Conservation (phyloP, 2,797 vertebrate species). For the Cyprinella venusta region DNA sequence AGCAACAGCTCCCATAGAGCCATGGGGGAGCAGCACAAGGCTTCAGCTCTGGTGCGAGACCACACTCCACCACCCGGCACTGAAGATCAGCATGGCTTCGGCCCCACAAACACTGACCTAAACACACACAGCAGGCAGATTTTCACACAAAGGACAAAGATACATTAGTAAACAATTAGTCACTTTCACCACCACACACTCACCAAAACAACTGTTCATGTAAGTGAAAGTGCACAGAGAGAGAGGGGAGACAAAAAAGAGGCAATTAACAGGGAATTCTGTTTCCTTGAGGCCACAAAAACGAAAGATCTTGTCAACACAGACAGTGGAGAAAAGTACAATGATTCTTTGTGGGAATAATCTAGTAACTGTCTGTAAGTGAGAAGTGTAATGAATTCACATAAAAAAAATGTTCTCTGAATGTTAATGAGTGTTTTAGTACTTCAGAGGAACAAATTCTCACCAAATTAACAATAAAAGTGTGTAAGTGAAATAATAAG, state of each 20-base stretch:
- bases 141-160: slow-evolving; percentile 41
- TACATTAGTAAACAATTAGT: slow-evolving; percentile 37
- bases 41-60: slow-evolving; percentile 83
- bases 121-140: slow-evolving; percentile 68
- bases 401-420: slow-evolving; percentile 51
- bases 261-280: slow-evolving; percentile 55
- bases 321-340: slow-evolving; percentile 28
- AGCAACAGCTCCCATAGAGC: slow-evolving; percentile 91
- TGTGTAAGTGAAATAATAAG: slow-evolving; percentile 28
- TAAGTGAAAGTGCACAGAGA: slow-evolving; percentile 1
- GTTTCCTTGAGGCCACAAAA: slow-evolving; percentile 60
- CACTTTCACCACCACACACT: slow-evolving; percentile 42
- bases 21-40: slow-evolving; percentile 93
- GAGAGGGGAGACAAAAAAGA: not conserved
- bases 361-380: slow-evolving; percentile 56
- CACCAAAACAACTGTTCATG: slow-evolving; percentile 13
- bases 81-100: slow-evolving; percentile 90
- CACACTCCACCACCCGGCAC: slow-evolving; percentile 88
- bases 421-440: slow-evolving; percentile 42
- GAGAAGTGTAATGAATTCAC: slow-evolving; percentile 55
- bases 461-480: slow-evolving; percentile 45
- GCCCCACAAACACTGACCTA: slow-evolving; percentile 68
- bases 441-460: slow-evolving; percentile 45
- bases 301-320: slow-evolving; percentile 48
- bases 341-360: slow-evolving; percentile 50